Evolutionary conservation across 1,140 invertebrate genomes (phyloP).

Genomic region (Sinella curviseta): DNA sequence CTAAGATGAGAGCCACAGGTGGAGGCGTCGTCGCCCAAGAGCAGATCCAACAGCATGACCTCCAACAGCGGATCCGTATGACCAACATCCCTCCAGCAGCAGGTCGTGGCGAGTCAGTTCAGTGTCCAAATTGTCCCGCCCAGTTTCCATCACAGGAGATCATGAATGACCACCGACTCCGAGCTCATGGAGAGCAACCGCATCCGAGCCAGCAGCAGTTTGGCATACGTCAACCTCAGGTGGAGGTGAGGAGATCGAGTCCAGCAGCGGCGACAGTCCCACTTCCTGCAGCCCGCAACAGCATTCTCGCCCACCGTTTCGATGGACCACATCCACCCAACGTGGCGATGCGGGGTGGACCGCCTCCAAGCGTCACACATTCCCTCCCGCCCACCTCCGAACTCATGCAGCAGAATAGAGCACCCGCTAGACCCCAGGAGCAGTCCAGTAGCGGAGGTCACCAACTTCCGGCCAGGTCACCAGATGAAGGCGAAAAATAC

Average conservation of each 20-base stretch:
- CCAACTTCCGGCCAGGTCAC: background rate
- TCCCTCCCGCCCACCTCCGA: background rate
- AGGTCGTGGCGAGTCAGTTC: background rate
- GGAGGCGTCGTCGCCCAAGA: background rate
- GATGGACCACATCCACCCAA: background rate
- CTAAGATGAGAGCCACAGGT: conserved; percentile 1
- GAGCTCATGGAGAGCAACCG: background rate
- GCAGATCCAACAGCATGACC: background rate
- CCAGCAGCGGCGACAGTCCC: background rate
- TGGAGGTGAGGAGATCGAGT: background rate
- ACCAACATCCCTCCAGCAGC: background rate
- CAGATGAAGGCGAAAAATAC: background rate
- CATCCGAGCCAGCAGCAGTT: background rate
- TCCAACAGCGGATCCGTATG: background rate
- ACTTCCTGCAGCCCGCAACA: too few relatives aligned
- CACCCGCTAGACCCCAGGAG: background rate
- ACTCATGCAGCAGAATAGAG: background rate
- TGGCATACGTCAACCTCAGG: background rate
- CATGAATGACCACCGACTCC: background rate
- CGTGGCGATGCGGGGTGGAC: background rate
- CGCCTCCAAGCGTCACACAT: background rate
- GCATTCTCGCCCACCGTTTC: background rate
- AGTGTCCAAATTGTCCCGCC: background rate
- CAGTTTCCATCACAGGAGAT: background rate
- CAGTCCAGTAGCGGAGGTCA: background rate